Evolutionary conservation across 1,140 invertebrate genomes (phyloP).

Genomic region (Cephus cinctus): DNA sequence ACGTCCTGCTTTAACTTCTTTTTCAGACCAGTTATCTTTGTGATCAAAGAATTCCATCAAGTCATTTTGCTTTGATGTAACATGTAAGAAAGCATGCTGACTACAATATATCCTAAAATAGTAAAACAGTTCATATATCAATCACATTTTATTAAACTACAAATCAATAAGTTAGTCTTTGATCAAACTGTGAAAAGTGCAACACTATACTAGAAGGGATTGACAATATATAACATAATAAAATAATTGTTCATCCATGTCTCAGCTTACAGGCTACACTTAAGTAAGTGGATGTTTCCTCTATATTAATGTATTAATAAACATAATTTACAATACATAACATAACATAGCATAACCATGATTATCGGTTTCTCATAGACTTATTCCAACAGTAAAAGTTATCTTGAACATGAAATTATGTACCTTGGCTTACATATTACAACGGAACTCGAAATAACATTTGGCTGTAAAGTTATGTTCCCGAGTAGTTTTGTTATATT

Average conservation of each 20-base stretch:
- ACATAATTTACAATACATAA: conserved; percentile 12
- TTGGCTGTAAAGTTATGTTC: conserved; percentile 27
- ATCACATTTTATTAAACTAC: not conserved
- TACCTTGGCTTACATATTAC: conserved; percentile 1
- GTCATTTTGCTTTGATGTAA: conserved; percentile 47
- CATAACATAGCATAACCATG: not conserved
- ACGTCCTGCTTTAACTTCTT: conserved; percentile 79
- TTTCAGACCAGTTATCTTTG: conserved; percentile 80
- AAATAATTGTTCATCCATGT: not conserved
- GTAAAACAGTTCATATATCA: not conserved
- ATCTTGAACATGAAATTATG: conserved; percentile 1
- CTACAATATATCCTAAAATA: not conserved
- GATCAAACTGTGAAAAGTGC: too few species aligned
- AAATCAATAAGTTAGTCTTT: too few species aligned
- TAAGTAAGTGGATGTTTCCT: not conserved
- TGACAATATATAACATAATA: not conserved
- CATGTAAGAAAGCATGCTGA: conserved; percentile 38
- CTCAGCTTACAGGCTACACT: not conserved
- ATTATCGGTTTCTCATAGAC: conserved; percentile 11
- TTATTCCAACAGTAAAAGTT: conserved; percentile 6
- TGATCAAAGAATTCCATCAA: conserved; percentile 94
- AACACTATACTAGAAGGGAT: not conserved
- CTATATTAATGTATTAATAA: not conserved
- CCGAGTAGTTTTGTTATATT: conserved; percentile 35
- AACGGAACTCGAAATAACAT: not conserved